Evolutionary conservation across 2,797 vertebrate genomes (phyloP).

Genomic region (Lepilemur septentrionalis): DNA sequence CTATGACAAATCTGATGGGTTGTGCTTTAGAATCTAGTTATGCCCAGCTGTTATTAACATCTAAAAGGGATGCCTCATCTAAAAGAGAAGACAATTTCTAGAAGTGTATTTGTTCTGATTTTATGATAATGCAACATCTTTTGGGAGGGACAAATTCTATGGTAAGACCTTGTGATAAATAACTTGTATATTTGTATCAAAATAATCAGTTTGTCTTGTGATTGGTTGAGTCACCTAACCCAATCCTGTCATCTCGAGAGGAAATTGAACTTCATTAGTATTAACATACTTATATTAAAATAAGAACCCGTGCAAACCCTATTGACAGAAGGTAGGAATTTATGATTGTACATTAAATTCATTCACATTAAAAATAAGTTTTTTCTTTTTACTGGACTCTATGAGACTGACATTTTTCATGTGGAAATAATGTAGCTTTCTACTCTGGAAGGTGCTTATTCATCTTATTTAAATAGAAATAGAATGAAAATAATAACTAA

Average conservation of each 20-base stretch:
- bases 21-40: neutral
- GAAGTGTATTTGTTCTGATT: conserved; percentile 13
- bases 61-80: neutral
- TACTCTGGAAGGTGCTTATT: neutral
- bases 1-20: neutral
- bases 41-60: neutral
- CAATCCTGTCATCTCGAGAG: neutral
- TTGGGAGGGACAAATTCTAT: neutral
- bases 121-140: conserved; percentile 33
- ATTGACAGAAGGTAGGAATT: neutral
- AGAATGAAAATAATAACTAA: neutral
- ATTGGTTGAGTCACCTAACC: neutral
- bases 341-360: neutral
- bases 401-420: neutral
- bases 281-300: neutral
- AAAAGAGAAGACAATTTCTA: neutral
- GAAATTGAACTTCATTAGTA: neutral
- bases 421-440: neutral
- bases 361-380: neutral
- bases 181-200: neutral
- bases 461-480: neutral
- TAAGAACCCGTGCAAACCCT: conserved; percentile 5
- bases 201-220: neutral
- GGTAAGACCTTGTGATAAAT: neutral
- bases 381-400: conserved; percentile 24